phyloP scores from a whole-genome alignment of 1,140 invertebrate species.

The Helicoverpa armigera region DNA sequence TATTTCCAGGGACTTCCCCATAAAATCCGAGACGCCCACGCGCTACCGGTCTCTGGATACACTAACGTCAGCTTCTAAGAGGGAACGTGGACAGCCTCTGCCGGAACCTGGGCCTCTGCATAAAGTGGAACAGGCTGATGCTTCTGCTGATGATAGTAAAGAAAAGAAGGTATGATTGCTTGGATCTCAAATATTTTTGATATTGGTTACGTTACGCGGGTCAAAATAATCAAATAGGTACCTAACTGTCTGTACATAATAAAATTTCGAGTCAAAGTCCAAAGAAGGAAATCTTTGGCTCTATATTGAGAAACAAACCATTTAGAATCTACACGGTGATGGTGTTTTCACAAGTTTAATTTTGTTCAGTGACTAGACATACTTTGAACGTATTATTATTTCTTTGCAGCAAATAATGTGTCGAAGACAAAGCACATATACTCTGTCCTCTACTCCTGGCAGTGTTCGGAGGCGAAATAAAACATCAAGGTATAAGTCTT shows the following conservation, averaged over 20 bases:
- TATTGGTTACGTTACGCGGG: too few relatives aligned
- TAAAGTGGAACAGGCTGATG: constrained; percentile 47
- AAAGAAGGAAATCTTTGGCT: too few relatives aligned
- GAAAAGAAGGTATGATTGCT: constrained; percentile 8
- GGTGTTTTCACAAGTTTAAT: too few relatives aligned
- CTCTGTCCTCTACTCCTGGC: constrained; percentile 68
- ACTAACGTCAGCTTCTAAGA: constrained; percentile 58
- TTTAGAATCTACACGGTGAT: too few relatives aligned
- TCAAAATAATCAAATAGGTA: too few relatives aligned
- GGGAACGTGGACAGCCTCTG: constrained; percentile 49
- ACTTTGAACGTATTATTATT: too few relatives aligned
- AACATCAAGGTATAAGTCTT: constrained; percentile 72
- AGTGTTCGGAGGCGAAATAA: constrained; percentile 70
- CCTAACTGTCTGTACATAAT: too few relatives aligned
- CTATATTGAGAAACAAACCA: too few relatives aligned
- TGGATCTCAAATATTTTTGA: neutral
- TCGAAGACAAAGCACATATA: constrained; percentile 77
- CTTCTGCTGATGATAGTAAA: constrained; percentile 51
- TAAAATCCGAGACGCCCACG: constrained; percentile 76
- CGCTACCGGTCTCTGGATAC: constrained; percentile 81
- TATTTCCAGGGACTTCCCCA: constrained; percentile 58
- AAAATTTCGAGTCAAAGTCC: too few relatives aligned
- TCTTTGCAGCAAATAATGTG: constrained; percentile 61
- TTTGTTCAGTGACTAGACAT: too few relatives aligned
- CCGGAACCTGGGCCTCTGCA: constrained; percentile 64